These are phyloP conservation scores for Lepidurus arcticus DNA, from an alignment of 1,140 invertebrate species.

Conservation along the genomic window DNA sequence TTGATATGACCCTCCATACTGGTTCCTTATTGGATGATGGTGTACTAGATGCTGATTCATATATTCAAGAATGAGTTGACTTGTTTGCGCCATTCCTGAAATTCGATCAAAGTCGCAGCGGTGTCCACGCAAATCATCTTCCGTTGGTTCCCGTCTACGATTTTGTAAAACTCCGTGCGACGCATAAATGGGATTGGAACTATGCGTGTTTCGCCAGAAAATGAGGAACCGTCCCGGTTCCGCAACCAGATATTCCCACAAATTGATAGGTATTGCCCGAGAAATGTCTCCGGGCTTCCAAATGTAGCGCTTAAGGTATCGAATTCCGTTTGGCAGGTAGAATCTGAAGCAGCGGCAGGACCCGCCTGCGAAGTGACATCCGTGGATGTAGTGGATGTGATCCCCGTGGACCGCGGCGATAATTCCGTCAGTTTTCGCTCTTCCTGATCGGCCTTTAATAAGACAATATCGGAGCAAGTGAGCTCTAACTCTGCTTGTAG, in stretches of 20 bases:
- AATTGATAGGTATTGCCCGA: neutral
- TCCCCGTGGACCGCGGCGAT: neutral
- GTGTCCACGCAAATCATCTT: neutral
- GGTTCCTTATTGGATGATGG: neutral
- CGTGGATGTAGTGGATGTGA: neutral
- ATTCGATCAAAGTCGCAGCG: neutral
- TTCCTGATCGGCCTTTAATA: neutral
- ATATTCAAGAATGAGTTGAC: neutral
- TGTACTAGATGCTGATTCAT: neutral
- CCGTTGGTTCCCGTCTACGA: neutral
- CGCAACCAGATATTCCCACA: neutral
- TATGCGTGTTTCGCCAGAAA: neutral
- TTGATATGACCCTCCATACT: neutral
- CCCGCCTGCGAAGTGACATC: neutral
- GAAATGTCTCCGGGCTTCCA: neutral
- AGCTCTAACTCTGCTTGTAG: neutral
- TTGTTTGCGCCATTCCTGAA: neutral
- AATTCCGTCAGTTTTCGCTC: neutral
- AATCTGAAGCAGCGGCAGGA: neutral
- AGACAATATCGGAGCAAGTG: neutral
- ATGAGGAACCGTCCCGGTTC: neutral
- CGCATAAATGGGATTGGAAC: neutral
- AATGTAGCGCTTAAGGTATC: neutral
- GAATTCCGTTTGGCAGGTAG: neutral
- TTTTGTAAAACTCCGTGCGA: neutral